phyloP scores from a whole-genome alignment of 2,113 vertebrate species.

The Petaurus breviceps region DNA sequence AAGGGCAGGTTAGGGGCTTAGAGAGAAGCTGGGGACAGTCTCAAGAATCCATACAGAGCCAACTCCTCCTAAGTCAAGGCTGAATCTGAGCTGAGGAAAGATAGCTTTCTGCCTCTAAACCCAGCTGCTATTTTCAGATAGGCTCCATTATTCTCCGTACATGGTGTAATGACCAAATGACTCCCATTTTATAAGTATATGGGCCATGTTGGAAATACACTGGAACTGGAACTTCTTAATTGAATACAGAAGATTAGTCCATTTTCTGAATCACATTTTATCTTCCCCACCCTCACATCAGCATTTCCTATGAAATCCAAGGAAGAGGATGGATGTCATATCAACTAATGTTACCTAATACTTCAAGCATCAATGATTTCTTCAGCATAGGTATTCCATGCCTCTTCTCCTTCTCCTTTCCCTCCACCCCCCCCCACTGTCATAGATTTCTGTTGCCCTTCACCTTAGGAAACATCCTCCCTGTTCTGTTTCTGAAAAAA shows the following conservation, averaged over 20 bases:
- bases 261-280: neutral
- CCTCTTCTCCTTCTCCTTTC: no score
- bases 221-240: neutral
- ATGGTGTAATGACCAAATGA: neutral
- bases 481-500: neutral
- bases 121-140: neutral
- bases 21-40: neutral
- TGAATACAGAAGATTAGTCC: neutral
- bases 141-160: neutral
- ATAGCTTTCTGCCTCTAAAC: neutral
- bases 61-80: neutral
- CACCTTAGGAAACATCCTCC: neutral
- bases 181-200: neutral
- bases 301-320: neutral
- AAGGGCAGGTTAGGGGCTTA: neutral
- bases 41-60: neutral
- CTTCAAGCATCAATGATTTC: neutral
- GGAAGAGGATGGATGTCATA: neutral
- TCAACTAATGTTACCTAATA: neutral
- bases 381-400: neutral
- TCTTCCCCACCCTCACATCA: neutral
- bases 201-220: neutral
- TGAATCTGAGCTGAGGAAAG: neutral
- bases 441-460: neutral
- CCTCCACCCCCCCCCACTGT: neutral